Evolutionary conservation across 1,140 invertebrate species (phyloP).

Genomic region (Gyrodactylus bullatarudis): DNA sequence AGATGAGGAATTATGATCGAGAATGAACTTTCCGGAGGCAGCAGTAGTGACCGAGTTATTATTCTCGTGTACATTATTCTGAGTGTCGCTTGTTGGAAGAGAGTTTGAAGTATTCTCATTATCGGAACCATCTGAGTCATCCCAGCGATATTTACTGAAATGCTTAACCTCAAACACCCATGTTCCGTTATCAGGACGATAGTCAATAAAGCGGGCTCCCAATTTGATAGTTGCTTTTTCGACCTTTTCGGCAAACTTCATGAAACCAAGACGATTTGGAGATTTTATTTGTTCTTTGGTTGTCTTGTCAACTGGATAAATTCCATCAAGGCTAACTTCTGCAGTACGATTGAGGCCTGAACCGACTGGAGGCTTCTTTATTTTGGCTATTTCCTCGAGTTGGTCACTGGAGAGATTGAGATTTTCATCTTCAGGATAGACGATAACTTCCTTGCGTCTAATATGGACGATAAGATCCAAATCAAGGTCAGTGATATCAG

Average conservation of each 20-base stretch:
- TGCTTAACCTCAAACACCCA: constrained; percentile 42
- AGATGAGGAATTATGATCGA: too few relatives aligned
- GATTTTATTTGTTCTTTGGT: constrained; percentile 40
- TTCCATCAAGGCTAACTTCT: constrained; percentile 53
- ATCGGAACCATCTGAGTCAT: not conserved
- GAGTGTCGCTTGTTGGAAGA: not conserved
- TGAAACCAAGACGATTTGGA: constrained; percentile 33
- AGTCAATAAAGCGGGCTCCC: constrained; percentile 60
- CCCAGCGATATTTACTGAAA: not conserved
- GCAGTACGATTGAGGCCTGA: constrained; percentile 56
- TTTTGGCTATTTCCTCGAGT: not conserved
- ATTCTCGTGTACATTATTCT: not conserved
- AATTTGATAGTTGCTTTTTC: constrained; percentile 46
- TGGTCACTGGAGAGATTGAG: not conserved
- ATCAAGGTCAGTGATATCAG: constrained; percentile 55
- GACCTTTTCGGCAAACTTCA: constrained; percentile 56
- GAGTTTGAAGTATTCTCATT: not conserved
- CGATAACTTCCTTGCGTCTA: constrained; percentile 28
- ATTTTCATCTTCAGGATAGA: constrained; percentile 29
- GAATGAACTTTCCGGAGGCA: not conserved
- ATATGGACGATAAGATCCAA: constrained; percentile 42
- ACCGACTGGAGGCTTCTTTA: constrained; percentile 36
- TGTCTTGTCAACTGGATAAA: constrained; percentile 66
- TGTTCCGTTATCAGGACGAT: constrained; percentile 61
- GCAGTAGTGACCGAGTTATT: not conserved